Evolutionary conservation across 2,113 vertebrate genomes (phyloP).

Genomic region (Turdus rufiventris): DNA sequence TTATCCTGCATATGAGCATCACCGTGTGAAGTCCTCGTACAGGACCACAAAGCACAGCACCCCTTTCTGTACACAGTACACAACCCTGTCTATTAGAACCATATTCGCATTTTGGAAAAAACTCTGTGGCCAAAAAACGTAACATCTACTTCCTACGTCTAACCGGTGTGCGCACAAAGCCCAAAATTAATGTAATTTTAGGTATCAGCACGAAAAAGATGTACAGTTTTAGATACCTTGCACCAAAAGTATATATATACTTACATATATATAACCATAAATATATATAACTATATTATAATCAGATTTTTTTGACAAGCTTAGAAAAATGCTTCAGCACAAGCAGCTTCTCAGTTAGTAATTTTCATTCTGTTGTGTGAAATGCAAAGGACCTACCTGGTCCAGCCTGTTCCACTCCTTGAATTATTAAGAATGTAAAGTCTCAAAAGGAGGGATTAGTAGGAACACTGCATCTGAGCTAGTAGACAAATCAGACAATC

Average conservation of each 20-base stretch:
- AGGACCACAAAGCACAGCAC: neutral
- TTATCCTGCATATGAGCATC: neutral
- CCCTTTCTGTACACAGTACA: neutral
- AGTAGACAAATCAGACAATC: neutral
- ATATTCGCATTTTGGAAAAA: neutral
- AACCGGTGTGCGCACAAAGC: neutral
- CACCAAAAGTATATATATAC: neutral
- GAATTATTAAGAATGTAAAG: neutral
- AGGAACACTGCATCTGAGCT: neutral
- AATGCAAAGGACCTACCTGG: neutral
- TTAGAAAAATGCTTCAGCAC: neutral
- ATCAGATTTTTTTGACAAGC: neutral
- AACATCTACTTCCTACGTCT: neutral
- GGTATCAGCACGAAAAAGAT: neutral
- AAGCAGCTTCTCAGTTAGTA: neutral
- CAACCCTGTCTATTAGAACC: no score
- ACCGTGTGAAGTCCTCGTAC: accelerated
- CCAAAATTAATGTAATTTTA: neutral
- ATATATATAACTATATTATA: neutral
- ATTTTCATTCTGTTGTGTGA: neutral
- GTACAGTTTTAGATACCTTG: neutral
- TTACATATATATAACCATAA: no score
- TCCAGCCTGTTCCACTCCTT: neutral
- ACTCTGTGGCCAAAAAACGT: neutral
- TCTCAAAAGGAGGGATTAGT: neutral